These are phyloP conservation scores for Amphiura filiformis DNA, from an alignment of 35 echinoderm and acorn worm species.

Conservation along the genomic window DNA sequence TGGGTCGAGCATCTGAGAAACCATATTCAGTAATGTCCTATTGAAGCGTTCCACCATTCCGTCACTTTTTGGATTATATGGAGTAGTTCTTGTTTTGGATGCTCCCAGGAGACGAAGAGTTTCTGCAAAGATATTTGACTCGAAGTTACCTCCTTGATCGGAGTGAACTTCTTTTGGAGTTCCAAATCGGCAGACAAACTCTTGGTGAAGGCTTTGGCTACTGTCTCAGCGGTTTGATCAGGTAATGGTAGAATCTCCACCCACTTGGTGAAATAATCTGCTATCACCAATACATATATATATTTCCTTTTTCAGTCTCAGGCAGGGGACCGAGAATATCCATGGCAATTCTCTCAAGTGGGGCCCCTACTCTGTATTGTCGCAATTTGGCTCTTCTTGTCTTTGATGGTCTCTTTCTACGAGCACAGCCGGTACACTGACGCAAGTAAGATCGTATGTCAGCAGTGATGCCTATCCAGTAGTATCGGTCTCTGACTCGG, in stretches of 20 bases:
- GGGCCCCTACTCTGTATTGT: background rate
- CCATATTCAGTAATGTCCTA: conserved; percentile 5
- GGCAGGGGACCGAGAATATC: conserved; percentile 22
- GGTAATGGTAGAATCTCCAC: conserved; percentile 32
- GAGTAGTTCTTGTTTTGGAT: conserved; percentile 15
- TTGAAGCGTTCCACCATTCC: conserved; percentile 19
- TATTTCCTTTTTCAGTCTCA: conserved; percentile 17
- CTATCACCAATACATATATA: conserved; percentile 27
- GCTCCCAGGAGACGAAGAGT: background rate
- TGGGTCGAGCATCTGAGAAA: background rate
- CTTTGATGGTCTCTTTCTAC: conserved; percentile 31
- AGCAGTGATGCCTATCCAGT: conserved; percentile 31
- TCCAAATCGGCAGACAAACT: conserved; percentile 33
- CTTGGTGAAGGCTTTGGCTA: conserved; percentile 35
- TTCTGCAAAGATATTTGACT: background rate
- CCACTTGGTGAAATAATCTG: conserved; percentile 55
- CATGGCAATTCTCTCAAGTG: conserved; percentile 15
- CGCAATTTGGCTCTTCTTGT: conserved; percentile 20
- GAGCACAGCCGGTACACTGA: conserved; percentile 34
- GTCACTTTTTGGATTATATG: conserved; percentile 22
- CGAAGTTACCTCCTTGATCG: conserved; percentile 22
- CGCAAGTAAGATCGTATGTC: conserved; percentile 31
- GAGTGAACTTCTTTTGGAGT: background rate
- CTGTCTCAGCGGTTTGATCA: conserved; percentile 32
- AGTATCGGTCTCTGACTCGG: conserved; percentile 19